Conservation (phyloP, 2,113 vertebrate genomes). For the Phalacrocorax pelagicus region DNA sequence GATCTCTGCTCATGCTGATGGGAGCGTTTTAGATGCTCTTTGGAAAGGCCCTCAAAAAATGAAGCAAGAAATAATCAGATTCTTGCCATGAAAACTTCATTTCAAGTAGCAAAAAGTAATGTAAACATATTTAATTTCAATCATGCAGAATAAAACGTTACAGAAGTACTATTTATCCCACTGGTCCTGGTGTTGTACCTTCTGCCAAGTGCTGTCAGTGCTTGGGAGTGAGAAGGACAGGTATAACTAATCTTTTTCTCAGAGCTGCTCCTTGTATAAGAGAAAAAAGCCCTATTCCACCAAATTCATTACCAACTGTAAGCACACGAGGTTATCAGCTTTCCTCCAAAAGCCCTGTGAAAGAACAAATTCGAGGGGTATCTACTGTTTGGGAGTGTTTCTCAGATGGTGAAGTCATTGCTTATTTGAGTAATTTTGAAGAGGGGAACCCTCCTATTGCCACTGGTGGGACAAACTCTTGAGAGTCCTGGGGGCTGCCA, state of each 20-base stretch:
- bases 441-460: fast-evolving
- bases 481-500: fast-evolving
- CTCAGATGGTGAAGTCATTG: background rate
- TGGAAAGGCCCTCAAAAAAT: background rate
- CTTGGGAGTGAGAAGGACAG: background rate
- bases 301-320: background rate
- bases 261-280: background rate
- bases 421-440: background rate
- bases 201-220: background rate
- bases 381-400: background rate
- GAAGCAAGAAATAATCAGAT: background rate
- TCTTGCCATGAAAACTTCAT: background rate
- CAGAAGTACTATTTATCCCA: background rate
- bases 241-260: background rate
- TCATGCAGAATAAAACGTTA: background rate
- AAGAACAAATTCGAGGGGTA: background rate
- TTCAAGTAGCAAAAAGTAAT: background rate
- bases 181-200: background rate
- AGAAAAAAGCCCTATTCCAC: background rate
- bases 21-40: background rate
- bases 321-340: background rate
- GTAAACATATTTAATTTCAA: background rate
- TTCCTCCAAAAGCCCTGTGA: background rate
- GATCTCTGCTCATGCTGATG: background rate
- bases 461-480: fast-evolving